These are phyloP conservation scores for Notolepis coatsorum DNA, from an alignment of 2,797 vertebrate genomes.

Conservation along the genomic window DNA sequence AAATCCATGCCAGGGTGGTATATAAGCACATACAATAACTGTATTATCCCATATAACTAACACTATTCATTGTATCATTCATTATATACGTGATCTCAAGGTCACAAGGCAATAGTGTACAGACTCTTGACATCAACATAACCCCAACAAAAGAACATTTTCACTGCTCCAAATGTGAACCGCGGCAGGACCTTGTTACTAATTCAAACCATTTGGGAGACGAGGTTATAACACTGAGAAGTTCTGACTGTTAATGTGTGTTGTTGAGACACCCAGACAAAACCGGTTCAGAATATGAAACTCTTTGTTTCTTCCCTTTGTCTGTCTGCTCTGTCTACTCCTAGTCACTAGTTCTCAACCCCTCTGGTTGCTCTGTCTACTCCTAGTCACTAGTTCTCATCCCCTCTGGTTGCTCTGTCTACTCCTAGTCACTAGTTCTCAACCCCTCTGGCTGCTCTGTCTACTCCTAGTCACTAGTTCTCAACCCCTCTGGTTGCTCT, in stretches of 20 bases:
- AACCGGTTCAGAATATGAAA: not conserved
- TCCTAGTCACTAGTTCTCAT: too few relatives aligned
- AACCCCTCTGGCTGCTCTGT: too few relatives aligned
- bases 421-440: too few relatives aligned
- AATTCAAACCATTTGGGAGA: constrained; percentile 5
- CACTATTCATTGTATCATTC: too few relatives aligned
- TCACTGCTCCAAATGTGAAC: not conserved
- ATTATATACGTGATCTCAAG: not conserved
- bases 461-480: too few relatives aligned
- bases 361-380: too few relatives aligned
- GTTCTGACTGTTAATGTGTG: not conserved
- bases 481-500: too few relatives aligned
- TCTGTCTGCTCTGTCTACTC: too few relatives aligned
- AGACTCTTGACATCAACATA: not conserved
- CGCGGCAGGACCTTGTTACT: not conserved
- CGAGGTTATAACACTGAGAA: not conserved
- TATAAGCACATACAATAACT: not conserved
- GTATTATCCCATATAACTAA: not conserved
- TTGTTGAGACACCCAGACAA: not conserved
- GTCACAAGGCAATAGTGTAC: not conserved
- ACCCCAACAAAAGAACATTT: not conserved
- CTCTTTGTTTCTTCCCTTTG: too few relatives aligned
- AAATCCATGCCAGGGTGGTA: constrained; percentile 16
- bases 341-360: too few relatives aligned
- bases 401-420: too few relatives aligned